Percentiles rank a stretch among this genome's conserved stretches.
Conservation (phyloP, 2,797 vertebrate genomes). For the Gymnoscopelus microlampas region DNA sequence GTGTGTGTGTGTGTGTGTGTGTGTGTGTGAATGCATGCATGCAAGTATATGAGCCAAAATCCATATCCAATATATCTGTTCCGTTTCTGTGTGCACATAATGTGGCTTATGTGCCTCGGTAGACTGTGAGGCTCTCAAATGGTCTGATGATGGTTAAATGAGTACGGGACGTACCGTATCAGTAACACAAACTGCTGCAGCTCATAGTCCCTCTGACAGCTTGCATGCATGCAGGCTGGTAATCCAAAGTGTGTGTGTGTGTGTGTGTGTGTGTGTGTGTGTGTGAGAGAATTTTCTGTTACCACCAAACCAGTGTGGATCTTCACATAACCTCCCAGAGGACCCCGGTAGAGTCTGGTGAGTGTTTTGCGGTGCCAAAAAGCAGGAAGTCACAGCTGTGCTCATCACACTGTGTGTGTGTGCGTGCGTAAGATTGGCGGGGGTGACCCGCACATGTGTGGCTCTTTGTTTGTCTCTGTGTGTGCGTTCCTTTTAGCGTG, state of each 20-base stretch:
- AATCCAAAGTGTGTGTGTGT: too few relatives aligned
- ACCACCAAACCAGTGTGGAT: too few relatives aligned
- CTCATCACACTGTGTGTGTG: conserved; percentile 57
- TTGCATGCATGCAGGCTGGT: too few relatives aligned
- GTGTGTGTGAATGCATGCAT: too few relatives aligned
- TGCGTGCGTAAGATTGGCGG: neutral
- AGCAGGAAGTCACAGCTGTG: conserved; percentile 80
- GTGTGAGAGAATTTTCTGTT: too few relatives aligned
- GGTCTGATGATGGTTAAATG: neutral
- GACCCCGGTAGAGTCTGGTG: conserved; percentile 59
- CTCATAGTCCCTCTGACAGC: too few relatives aligned
- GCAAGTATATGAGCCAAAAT: too few relatives aligned
- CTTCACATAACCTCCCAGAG: conserved; percentile 40
- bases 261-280: too few relatives aligned
- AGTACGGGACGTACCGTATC: neutral
- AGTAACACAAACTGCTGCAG: neutral
- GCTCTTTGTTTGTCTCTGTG: conserved; percentile 38
- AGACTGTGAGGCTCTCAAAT: neutral
- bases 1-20: too few relatives aligned
- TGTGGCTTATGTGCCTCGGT: neutral
- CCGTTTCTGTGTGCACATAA: neutral
- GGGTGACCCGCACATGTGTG: neutral
- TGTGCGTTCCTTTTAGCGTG: neutral
- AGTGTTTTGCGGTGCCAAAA: conserved; percentile 65
- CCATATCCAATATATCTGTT: too few relatives aligned